phyloP scores from a whole-genome alignment of 2,113 vertebrate species.

The Ursus arctos region DNA sequence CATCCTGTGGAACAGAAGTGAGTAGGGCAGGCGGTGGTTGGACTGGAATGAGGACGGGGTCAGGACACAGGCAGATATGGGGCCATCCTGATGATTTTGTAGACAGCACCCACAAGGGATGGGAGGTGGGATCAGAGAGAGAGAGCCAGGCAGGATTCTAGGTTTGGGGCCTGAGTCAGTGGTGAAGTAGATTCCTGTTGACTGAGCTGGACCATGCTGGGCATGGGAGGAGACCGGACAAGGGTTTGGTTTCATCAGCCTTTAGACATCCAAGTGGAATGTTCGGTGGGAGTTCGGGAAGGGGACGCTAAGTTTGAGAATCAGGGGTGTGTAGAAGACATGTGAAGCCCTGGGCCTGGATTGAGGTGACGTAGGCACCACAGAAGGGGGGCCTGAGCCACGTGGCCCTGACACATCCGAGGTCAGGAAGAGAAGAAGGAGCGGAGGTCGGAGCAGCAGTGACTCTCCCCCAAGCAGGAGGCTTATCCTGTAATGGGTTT shows the following conservation, averaged over 20 bases:
- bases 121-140: too few species aligned
- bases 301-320: not conserved
- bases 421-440: too few species aligned
- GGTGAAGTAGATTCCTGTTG: accelerated
- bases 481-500: accelerated
- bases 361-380: not conserved
- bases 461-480: not conserved
- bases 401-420: accelerated
- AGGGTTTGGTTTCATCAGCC: accelerated
- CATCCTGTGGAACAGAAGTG: accelerated
- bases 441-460: accelerated
- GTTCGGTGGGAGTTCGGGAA: not conserved
- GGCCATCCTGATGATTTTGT: not conserved
- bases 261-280: not conserved
- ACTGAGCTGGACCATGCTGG: accelerated
- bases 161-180: not conserved
- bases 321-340: accelerated
- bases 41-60: accelerated
- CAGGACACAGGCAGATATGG: accelerated
- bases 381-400: accelerated
- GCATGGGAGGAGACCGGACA: accelerated
- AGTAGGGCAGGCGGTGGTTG: accelerated
- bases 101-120: not conserved
- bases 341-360: accelerated
- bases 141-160: not conserved